Evolutionary conservation across 1,140 invertebrate genomes (phyloP), one percentile per base, ranked within the genome.

Genomic region (Drosophila tani): DNA sequence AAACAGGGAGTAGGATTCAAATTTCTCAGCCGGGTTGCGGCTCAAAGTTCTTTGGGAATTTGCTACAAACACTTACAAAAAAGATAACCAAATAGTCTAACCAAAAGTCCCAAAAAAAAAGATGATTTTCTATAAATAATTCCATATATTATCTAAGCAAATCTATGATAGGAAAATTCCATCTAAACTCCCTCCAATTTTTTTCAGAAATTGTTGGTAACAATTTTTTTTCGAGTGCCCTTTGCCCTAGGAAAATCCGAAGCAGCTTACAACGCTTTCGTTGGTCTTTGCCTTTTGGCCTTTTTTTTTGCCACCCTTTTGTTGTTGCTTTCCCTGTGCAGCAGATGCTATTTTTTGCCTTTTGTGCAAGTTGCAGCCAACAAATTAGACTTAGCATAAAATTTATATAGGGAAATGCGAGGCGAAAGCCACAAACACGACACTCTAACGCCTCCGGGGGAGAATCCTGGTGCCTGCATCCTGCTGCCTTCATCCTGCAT

Each of bases 311-410:
- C 11, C 5, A 8, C n/a, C 40, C 19, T 15, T 12, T n/a, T 55
- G 32, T 55, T 38, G 51, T 21, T 55, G 53, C 21, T n/a, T 40
- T 40, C 19, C 14, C 53, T 11, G 14, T 40, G 35, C 32, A 55
- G 32, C 51, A 55, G 49, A n/a, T 32, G 43, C 4, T 14, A 15
- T 17, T n/a, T 9, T 5, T 50, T 17, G 17, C 19, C 35, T 32
- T 38, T 55, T 24, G 27, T 40, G 47, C 27, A 62, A 29, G 68
- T 73, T 73, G 55, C 55, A 74, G 35, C 32, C 63, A 67, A 67
- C 63, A 73, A 84, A 77, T 86, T 81, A 75, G 59, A 68, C 78
- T 77, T 68, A 55, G 60, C 38, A 35, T 64, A 59, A 51, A 82
- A 68, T 71, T 24, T 71, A 65, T 46, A 59, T 57, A 29, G 41